phyloP scores from a whole-genome alignment of 2,113 vertebrate genomes.

The Heterocephalus glaber region DNA sequence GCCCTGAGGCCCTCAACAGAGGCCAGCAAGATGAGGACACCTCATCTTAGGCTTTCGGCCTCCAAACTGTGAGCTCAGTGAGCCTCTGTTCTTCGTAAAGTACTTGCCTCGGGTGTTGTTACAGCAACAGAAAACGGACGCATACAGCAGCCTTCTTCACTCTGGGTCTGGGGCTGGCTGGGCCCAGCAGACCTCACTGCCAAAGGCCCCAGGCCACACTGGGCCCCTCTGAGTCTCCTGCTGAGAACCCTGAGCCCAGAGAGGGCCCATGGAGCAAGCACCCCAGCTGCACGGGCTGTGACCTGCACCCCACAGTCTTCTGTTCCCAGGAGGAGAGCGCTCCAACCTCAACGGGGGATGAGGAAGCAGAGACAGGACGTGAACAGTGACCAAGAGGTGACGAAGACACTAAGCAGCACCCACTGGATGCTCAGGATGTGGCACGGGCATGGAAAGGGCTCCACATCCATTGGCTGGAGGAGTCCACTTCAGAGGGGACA shows the following conservation, averaged over 20 bases:
- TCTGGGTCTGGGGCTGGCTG: not conserved
- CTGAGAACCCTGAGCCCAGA: too few species aligned
- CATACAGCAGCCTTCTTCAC: not conserved
- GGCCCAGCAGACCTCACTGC: not conserved
- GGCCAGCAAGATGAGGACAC: not conserved
- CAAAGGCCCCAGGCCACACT: not conserved
- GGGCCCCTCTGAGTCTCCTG: not conserved
- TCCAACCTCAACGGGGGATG: too few species aligned
- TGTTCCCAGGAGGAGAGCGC: not conserved
- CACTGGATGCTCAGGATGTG: not conserved
- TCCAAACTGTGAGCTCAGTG: not conserved
- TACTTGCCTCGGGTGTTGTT: not conserved
- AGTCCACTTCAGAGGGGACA: not conserved
- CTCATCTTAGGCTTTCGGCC: too few species aligned
- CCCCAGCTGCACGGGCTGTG: not conserved
- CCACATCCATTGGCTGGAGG: accelerated
- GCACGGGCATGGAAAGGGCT: not conserved
- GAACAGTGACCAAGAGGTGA: not conserved
- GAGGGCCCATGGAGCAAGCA: not conserved
- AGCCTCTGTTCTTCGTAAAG: not conserved
- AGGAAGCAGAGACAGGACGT: not conserved
- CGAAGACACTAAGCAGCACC: too few species aligned
- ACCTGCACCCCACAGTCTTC: not conserved
- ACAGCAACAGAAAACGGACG: not conserved
- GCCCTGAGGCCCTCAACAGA: not conserved